phyloP scores from a whole-genome alignment of 2,113 vertebrate species.

The Aplodontia rufa region DNA sequence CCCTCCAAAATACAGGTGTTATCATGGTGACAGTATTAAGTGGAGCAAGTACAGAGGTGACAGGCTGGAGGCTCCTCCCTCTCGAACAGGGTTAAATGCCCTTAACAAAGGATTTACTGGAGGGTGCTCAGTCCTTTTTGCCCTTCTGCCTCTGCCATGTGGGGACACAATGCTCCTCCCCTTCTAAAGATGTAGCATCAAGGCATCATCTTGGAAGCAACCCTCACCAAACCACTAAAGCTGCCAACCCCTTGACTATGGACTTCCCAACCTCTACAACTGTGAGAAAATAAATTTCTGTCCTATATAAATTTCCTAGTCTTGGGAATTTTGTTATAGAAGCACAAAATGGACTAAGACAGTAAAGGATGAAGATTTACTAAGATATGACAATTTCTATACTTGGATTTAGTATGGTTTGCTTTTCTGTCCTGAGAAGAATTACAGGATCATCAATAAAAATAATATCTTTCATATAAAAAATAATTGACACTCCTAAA shows the following conservation, averaged over 20 bases:
- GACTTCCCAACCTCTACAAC: background rate
- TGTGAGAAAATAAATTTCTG: background rate
- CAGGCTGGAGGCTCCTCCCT: background rate
- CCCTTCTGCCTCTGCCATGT: background rate
- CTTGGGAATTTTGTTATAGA: background rate
- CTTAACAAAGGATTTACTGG: background rate
- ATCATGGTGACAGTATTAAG: background rate
- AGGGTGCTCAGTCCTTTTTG: background rate
- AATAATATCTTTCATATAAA: background rate
- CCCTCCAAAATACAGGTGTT: background rate
- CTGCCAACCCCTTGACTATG: background rate
- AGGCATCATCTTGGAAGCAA: background rate
- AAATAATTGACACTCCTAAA: background rate
- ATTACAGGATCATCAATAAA: background rate
- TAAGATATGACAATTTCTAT: background rate
- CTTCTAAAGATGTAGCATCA: background rate
- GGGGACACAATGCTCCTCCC: background rate
- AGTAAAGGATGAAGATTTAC: background rate
- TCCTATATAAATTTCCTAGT: background rate
- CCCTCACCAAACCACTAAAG: background rate
- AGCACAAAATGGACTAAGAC: background rate
- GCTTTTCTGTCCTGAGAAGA: slow-evolving; percentile 1
- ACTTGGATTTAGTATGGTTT: background rate
- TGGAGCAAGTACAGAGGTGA: background rate
- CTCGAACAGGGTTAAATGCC: background rate